Evolutionary conservation across 2,888 invertebrate genomes (phyloP).

Genomic region (Cryptocephalus primarius): DNA sequence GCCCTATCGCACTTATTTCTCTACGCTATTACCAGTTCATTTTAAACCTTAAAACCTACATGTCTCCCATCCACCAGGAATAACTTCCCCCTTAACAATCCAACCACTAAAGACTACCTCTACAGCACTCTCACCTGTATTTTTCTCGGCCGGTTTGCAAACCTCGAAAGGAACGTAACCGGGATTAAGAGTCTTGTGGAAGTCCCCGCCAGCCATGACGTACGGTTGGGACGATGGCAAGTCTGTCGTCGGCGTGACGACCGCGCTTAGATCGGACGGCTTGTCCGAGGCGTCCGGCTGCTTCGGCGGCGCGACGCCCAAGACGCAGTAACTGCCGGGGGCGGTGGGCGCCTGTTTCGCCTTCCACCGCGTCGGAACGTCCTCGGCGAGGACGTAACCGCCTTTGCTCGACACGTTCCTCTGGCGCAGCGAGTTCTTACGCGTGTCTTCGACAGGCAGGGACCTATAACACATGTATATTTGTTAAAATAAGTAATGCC

Average conservation of each 20-base stretch:
- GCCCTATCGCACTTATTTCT: no score
- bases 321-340: constrained; percentile 23
- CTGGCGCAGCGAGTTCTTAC: constrained; percentile 22
- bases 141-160: constrained; percentile 10
- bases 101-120: no score
- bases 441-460: constrained; percentile 9
- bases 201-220: constrained; percentile 19
- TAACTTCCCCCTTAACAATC: no score
- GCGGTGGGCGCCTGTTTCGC: constrained; percentile 6
- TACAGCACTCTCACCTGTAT: constrained; percentile 7
- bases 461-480: no score
- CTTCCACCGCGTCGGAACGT: constrained; percentile 7
- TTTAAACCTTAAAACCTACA: no score
- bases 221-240: constrained; percentile 16
- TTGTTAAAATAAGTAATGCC: no score
- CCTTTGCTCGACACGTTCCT: constrained; percentile 19
- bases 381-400: constrained; percentile 7
- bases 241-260: constrained; percentile 13
- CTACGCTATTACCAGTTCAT: no score
- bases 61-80: no score
- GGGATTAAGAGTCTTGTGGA: constrained; percentile 21
- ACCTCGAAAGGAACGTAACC: constrained; percentile 23
- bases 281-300: constrained; percentile 12
- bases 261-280: constrained; percentile 17
- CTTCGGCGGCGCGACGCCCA: constrained; percentile 21